Evolutionary conservation across 2,797 vertebrate genomes (phyloP).

Genomic region (Gila robusta): DNA sequence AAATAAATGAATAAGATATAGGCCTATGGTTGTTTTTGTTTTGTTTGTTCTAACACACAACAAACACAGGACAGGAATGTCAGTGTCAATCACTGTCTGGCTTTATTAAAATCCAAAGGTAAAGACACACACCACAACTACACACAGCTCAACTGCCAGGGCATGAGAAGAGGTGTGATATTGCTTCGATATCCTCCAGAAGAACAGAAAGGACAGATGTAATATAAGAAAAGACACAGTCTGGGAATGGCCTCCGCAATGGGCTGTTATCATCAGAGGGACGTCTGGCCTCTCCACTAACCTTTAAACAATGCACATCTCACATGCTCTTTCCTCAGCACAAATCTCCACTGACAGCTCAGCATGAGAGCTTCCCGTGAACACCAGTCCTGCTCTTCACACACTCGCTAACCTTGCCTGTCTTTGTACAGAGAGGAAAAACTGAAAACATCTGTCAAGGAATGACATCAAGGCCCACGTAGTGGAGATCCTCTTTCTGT

Average conservation of each 20-base stretch:
- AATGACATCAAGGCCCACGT: conserved; percentile 6
- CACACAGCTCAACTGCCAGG: conserved; percentile 3
- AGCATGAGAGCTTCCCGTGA: conserved; percentile 13
- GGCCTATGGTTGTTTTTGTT: neutral
- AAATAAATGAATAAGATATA: neutral
- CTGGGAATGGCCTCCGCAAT: conserved; percentile 24
- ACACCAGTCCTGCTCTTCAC: conserved; percentile 20
- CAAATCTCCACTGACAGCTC: conserved; percentile 50
- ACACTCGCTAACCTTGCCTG: neutral
- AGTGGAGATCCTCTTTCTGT: conserved; percentile 35
- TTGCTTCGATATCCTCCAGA: conserved; percentile 12
- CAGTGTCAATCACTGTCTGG: conserved; percentile 33
- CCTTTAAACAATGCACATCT: conserved; percentile 50
- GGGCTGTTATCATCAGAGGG: conserved; percentile 33
- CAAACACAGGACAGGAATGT: conserved; percentile 3
- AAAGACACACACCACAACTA: neutral
- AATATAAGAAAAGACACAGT: conserved; percentile 39
- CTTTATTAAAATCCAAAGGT: conserved; percentile 12
- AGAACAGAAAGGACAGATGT: conserved; percentile 23
- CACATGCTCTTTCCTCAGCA: conserved; percentile 21
- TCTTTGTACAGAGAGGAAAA: conserved; percentile 20
- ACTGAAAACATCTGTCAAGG: conserved; percentile 31
- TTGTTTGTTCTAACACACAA: neutral
- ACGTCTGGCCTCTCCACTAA: conserved; percentile 29
- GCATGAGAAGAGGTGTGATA: conserved; percentile 21